phyloP scores from a whole-genome alignment of 2,888 invertebrate genomes.

The Caenorhabditis sp. region DNA sequence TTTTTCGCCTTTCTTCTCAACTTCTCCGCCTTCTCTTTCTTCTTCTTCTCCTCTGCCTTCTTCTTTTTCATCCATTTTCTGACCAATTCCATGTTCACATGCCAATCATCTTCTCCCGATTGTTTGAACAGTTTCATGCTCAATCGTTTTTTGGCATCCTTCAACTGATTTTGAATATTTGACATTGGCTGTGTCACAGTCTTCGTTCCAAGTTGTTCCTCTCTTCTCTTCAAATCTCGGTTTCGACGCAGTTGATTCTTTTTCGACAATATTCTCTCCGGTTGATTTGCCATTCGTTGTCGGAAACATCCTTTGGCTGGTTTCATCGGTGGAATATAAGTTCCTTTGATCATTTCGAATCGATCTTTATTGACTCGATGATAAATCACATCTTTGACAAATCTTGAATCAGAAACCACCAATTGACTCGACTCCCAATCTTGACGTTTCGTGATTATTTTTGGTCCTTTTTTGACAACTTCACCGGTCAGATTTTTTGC shows the following conservation, averaged over 20 bases:
- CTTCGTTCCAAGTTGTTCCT: neutral
- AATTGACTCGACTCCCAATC: neutral
- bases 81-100: neutral
- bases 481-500: too few species aligned
- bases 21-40: neutral
- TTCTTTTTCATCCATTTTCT: neutral
- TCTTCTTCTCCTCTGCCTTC: neutral
- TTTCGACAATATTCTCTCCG: neutral
- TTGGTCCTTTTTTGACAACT: too few species aligned
- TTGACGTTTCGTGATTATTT: neutral
- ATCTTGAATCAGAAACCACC: neutral
- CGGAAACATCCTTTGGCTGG: neutral
- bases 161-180: neutral
- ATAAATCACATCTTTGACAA: neutral
- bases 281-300: neutral
- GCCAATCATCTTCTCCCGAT: too few species aligned
- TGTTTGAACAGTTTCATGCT: neutral
- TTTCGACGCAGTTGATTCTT: neutral
- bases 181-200: neutral
- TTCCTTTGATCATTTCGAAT: neutral
- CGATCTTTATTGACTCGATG: neutral
- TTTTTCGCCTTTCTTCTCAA: neutral
- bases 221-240: neutral
- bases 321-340: neutral
- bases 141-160: neutral